phyloP scores from a whole-genome alignment of 2,113 vertebrate genomes.

The Numida meleagris region DNA sequence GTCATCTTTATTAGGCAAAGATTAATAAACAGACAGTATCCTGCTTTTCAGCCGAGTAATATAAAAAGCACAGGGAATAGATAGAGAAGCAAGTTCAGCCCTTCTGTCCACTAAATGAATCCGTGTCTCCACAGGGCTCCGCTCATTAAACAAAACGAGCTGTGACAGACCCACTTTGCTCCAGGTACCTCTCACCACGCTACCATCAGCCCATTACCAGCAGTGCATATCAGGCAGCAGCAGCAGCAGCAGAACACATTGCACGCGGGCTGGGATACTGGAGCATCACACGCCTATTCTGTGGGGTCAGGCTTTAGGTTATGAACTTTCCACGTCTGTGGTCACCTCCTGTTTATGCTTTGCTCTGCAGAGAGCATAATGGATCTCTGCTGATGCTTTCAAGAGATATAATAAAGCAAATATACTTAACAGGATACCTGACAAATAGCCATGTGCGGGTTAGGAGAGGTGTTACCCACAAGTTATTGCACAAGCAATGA shows the following conservation, averaged over 20 bases:
- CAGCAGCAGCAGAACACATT: neutral
- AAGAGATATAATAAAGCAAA: neutral
- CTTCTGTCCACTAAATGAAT: slow-evolving; percentile 13
- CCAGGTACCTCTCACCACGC: neutral
- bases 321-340: accelerated
- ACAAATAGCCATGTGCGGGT: neutral
- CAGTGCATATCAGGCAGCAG: neutral
- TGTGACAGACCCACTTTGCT: neutral
- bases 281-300: neutral
- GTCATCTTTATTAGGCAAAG: slow-evolving; percentile 55
- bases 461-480: neutral
- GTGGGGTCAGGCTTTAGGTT: neutral
- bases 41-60: slow-evolving; percentile 4
- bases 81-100: neutral
- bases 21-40: slow-evolving; percentile 53
- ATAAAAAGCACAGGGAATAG: neutral
- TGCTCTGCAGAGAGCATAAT: accelerated
- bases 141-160: slow-evolving; percentile 13
- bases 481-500: neutral
- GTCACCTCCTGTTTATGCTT: accelerated
- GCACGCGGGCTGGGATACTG: neutral
- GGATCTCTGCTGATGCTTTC: neutral
- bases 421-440: neutral
- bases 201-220: neutral
- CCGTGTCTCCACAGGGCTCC: neutral